Conservation (phyloP, 2,888 invertebrate genomes). For the Chalcis sispes region DNA sequence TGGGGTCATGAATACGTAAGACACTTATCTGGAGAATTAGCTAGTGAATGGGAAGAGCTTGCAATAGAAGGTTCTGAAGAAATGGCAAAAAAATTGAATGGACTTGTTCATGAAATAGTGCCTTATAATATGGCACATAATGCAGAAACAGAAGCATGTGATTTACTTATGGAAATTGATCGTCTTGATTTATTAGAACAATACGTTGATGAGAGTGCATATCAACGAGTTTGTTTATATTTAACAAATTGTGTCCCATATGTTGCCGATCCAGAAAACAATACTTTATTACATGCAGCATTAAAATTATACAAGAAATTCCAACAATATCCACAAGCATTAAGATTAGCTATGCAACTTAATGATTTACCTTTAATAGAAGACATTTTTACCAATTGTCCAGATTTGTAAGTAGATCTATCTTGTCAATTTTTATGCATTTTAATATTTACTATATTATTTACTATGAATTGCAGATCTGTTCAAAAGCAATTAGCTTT, state of each 20-base stretch:
- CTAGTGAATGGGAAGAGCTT: slow-evolving; percentile 86
- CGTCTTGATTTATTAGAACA: slow-evolving; percentile 89
- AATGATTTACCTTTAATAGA: slow-evolving; percentile 88
- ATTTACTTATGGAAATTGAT: slow-evolving; percentile 98
- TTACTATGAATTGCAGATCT: slow-evolving; percentile 78
- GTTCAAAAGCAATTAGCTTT: slow-evolving; percentile 96
- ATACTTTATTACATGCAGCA: slow-evolving; percentile 88
- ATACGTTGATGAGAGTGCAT: slow-evolving; percentile 92
- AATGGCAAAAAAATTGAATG: slow-evolving; percentile 79
- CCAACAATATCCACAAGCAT: slow-evolving; percentile 91
- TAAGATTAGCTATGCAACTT: slow-evolving; percentile 93
- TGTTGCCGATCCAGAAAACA: slow-evolving; percentile 96
- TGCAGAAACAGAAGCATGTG: slow-evolving; percentile 99
- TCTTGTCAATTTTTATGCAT: slow-evolving; percentile 1
- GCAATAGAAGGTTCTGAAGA: slow-evolving; percentile 76
- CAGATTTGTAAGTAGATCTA: slow-evolving; percentile 84
- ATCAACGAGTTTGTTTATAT: slow-evolving; percentile 95
- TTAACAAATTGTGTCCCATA: slow-evolving; percentile 95
- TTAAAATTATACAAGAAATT: slow-evolving; percentile 91
- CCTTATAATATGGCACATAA: slow-evolving; percentile 98
- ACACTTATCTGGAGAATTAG: slow-evolving; percentile 92
- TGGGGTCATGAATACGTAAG: slow-evolving; percentile 99
- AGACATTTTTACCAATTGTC: slow-evolving; percentile 89
- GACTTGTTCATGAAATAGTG: slow-evolving; percentile 91
- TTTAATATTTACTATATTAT: slow-evolving; percentile 11